Conservation (phyloP, 2,888 invertebrate genomes). For the Brenthis ino region DNA sequence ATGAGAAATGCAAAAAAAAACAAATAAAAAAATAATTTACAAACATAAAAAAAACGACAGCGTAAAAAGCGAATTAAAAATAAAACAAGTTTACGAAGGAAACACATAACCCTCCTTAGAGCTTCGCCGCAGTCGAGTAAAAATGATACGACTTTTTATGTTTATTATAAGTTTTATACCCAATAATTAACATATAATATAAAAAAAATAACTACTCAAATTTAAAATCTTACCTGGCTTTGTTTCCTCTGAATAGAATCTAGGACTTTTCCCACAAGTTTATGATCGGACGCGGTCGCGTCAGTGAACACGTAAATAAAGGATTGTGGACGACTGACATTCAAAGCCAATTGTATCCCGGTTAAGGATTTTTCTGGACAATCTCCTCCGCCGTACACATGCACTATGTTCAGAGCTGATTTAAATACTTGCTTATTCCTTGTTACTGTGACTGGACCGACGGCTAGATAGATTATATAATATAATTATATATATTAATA, state of each 20-base stretch:
- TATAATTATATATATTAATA: no score
- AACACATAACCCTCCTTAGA: no score
- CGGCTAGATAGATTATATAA: conserved; percentile 61
- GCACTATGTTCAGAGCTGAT: conserved; percentile 77
- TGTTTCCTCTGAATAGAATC: conserved; percentile 87
- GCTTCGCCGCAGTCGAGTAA: no score
- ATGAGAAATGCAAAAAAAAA: no score
- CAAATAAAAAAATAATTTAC: no score
- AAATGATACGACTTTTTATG: no score
- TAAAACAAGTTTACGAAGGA: no score
- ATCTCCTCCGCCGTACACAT: conserved; percentile 87
- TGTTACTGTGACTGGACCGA: conserved; percentile 85
- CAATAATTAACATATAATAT: no score
- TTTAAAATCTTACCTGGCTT: conserved; percentile 82
- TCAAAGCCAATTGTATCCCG: conserved; percentile 85
- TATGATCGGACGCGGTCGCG: conserved; percentile 86
- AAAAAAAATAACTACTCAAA: conserved; percentile 77
- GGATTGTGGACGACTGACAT: conserved; percentile 84
- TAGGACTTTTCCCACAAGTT: conserved; percentile 83
- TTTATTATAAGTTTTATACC: no score
- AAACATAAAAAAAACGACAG: no score
- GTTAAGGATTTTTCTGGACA: conserved; percentile 88
- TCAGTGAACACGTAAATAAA: conserved; percentile 90
- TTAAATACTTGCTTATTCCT: conserved; percentile 84
- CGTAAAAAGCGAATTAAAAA: no score